A percentile compares a stretch with the other conserved stretches of the same genome.
Evolutionary conservation across 2,888 invertebrate species (phyloP).

Genomic region (Orchestes rusci): DNA sequence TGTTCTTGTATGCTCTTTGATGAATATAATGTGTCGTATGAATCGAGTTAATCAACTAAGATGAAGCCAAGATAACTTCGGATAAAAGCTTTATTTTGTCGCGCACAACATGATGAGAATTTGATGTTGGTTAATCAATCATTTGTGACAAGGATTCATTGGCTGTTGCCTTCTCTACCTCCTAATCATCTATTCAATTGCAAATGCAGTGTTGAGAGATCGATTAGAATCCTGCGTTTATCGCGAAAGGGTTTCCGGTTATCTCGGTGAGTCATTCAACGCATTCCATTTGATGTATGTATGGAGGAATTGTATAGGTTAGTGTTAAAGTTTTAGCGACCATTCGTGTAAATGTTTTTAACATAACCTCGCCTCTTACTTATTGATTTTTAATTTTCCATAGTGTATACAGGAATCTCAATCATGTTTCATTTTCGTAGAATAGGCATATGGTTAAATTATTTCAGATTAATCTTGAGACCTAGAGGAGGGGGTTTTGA

Average conservation of each 20-base stretch:
- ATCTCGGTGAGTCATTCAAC: conserved; percentile 33
- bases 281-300: conserved; percentile 10
- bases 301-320: too few relatives aligned
- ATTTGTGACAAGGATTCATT: conserved; percentile 43
- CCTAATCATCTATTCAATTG: conserved; percentile 45
- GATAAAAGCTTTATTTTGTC: conserved; percentile 35
- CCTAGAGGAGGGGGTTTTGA: too few relatives aligned
- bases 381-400: too few relatives aligned
- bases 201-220: conserved; percentile 42
- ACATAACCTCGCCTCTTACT: too few relatives aligned
- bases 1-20: conserved; percentile 22
- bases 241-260: conserved; percentile 39
- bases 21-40: conserved; percentile 21
- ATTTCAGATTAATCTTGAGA: too few relatives aligned
- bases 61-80: conserved; percentile 27
- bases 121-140: conserved; percentile 43
- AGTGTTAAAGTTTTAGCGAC: too few relatives aligned
- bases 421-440: too few relatives aligned
- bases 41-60: conserved; percentile 27
- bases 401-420: too few relatives aligned
- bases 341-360: too few relatives aligned
- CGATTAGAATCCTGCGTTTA: conserved; percentile 39
- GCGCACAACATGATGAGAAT: conserved; percentile 38
- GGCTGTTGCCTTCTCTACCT: conserved; percentile 32
- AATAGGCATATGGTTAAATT: too few relatives aligned